These are phyloP conservation scores for Athalia cordata DNA, from an alignment of 2,888 invertebrate genomes.

Conservation along the genomic window DNA sequence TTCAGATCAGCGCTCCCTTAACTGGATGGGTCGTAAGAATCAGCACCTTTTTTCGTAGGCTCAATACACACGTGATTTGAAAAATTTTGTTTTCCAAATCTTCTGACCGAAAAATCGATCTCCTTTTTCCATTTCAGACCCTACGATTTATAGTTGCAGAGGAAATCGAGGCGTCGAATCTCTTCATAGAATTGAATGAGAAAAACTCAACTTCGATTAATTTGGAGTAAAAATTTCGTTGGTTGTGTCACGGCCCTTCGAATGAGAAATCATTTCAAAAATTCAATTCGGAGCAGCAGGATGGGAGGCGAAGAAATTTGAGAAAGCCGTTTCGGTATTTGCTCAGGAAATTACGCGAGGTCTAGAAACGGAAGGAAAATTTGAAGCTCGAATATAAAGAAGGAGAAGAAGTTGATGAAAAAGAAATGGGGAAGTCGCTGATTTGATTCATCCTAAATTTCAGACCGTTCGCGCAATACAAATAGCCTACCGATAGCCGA, in stretches of 20 bases:
- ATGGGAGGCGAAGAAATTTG: constrained; percentile 1
- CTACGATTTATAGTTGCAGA: too few species aligned
- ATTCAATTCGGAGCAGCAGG: not conserved
- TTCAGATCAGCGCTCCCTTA: too few species aligned
- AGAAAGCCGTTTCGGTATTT: constrained; percentile 12
- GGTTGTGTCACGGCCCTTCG: not conserved
- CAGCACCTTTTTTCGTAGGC: too few species aligned
- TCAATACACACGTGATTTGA: too few species aligned
- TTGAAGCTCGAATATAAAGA: not conserved
- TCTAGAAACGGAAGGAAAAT: constrained; percentile 5
- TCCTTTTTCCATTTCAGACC: too few species aligned
- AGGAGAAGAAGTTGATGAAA: not conserved
- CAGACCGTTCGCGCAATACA: constrained; percentile 17
- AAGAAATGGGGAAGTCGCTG: constrained; percentile 13
- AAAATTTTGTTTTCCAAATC: too few species aligned
- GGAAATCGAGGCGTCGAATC: too few species aligned
- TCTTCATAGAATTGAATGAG: too few species aligned
- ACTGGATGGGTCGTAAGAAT: too few species aligned
- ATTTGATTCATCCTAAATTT: constrained; percentile 31
- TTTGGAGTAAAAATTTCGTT: not conserved
- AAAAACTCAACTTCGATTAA: too few species aligned
- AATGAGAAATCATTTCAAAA: not conserved
- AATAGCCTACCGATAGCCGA: constrained; percentile 9
- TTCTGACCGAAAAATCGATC: too few species aligned
- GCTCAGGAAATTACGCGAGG: constrained; percentile 39